A percentile compares a stretch with the other conserved stretches of the same genome.
Conservation (phyloP, 2,888 invertebrate species). For the Phortica okadai region DNA sequence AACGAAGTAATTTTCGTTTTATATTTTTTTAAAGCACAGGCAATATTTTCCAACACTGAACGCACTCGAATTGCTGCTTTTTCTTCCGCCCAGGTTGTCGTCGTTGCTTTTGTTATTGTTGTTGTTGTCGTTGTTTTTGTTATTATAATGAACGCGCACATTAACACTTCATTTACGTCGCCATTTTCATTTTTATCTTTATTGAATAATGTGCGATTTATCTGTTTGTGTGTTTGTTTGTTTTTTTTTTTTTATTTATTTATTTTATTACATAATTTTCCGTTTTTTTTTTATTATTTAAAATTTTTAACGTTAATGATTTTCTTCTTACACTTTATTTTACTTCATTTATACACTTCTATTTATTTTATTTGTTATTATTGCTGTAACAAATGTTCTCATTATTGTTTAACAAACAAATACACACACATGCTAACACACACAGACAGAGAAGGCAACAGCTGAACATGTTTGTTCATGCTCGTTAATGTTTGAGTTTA, state of each 20-base stretch:
- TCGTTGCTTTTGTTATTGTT: background rate
- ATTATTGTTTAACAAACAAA: background rate
- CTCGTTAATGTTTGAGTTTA: no score
- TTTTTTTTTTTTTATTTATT: constrained; percentile 9
- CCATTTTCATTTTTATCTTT: constrained; percentile 7
- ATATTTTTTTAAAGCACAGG: background rate
- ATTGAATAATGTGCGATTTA: background rate
- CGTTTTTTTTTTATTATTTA: background rate
- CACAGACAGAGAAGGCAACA: no score
- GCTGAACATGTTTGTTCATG: no score
- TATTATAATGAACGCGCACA: background rate
- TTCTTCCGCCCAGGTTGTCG: background rate
- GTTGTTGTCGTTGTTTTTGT: background rate
- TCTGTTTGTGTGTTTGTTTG: background rate
- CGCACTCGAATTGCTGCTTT: background rate
- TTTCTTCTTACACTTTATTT: background rate
- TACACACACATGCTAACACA: background rate
- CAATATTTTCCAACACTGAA: background rate
- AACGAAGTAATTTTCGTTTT: background rate
- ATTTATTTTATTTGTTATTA: background rate
- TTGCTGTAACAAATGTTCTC: background rate
- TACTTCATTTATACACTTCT: background rate
- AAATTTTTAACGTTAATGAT: no score
- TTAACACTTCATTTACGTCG: constrained; percentile 4
- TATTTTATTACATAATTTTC: constrained; percentile 7